Base-by-base conservation (phyloP, 2,113 vertebrate species). In the Oryzias celebensis region DNA sequence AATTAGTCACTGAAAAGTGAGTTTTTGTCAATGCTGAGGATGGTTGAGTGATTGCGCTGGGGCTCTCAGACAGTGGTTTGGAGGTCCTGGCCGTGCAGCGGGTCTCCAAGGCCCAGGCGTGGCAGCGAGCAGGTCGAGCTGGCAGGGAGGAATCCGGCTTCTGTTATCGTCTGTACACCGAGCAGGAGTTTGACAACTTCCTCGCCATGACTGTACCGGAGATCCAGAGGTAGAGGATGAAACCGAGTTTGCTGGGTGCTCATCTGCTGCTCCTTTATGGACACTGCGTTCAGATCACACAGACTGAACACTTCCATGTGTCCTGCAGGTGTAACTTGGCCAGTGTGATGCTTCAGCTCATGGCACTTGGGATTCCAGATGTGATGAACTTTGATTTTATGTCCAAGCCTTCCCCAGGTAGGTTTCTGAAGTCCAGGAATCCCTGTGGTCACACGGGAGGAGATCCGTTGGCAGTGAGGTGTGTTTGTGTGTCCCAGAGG, bases 341-440 rank as follows among this genome's bases (percentile, higher is more conserved):
- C 1, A 88, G 93, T 0, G 96, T 99, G 62, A 85, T 98, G 79
- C 93, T 99, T 59, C 96, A 98, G 73, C 94, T 98, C 24, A 89
- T 98, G 57, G 96, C 96, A 15, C 85, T 99, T 75, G 94, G 91
- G 69, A 91, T 99, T 79, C 94, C 94, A 58, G 90, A 96, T 0
- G 93, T 99, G 62, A 92, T 94, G 49, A 95, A 94, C 62, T 99
- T 99, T 90, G 97, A 99, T 75, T 99, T 98, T 82, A 94, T 99
- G 92, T 97, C 96, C 55, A 99, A 95, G 72, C 97, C 97, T 0
- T 98, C 95, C 56, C 92, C 95, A 80, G 97, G 97, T 98, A 78
- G 90, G 88, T 53, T 2, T 50, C 56, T 2, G 1, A n/a, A n/a
- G 26, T 23, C 62, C 18, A n/a, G 24, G 3, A n/a, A 17, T 28